Evolutionary conservation across 2,797 vertebrate genomes (phyloP), one percentile per base, ranked within the genome.

Genomic region (Yasuhikotakia modesta): DNA sequence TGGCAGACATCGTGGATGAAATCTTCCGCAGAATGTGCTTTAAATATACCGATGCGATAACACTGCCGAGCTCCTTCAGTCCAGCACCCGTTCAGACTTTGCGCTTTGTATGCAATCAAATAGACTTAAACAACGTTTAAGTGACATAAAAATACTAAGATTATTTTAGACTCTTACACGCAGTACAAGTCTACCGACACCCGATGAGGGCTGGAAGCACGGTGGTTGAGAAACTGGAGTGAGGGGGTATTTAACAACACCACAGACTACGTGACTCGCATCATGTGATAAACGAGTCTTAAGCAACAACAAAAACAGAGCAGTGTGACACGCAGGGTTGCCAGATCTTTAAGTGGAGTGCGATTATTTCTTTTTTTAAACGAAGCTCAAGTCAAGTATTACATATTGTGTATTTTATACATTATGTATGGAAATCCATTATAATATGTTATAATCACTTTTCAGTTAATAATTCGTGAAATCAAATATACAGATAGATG

Each of bases 1-100:
- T 87, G 2, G 88, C 77, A 82, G 93, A 93, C 94, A 95, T 95
- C 60, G 46, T 78, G 52, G 43, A 30, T 14, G n/a, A 53, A 70
- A 63, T 53, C 46, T 7, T 57, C 21, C 69, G 13, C 4, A 61
- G 60, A 76, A 43, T 48, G 10, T 50, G 19, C 16, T 57, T 57
- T 19, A 48, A 35, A 39, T 21, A 19, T 16, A 24, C 6, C 4
- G 13, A 46, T 32, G 43, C 13, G 13, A 13, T 21, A 22, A 6
- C 64, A 69, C 19, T 39, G 17, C 7, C 17, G 24, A 27, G 60
- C 19, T 64, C 30, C 13, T 12, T 63, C 43, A 30, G 27, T 63
- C 57, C 74, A 17, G 17, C 21, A 63, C 21, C 16, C 4, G 45
- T 70, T 43, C 39, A 43, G 8, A 10, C 39, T 43, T 10, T 43